phyloP scores from a whole-genome alignment of 2,888 invertebrate genomes.

The Epirrita christyi region DNA sequence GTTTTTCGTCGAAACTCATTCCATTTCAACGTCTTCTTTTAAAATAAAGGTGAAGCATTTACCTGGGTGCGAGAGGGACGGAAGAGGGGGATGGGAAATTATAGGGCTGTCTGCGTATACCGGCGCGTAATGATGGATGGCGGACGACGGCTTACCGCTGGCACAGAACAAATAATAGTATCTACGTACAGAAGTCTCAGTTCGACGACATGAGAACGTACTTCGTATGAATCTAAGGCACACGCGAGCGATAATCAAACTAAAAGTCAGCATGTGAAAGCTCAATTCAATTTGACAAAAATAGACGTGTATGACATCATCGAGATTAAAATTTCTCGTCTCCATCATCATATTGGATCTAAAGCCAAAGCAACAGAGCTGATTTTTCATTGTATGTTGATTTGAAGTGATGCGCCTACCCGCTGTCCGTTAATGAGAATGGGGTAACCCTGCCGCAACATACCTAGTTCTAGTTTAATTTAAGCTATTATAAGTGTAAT shows the following conservation, averaged over 20 bases:
- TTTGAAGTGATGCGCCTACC: conserved; percentile 1
- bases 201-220: not conserved
- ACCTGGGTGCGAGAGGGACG: conserved; percentile 45
- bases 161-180: conserved; percentile 42
- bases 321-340: no score
- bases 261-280: not conserved
- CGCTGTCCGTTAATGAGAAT: conserved; percentile 55
- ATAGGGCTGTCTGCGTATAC: conserved; percentile 73
- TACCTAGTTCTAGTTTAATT: conserved; percentile 49
- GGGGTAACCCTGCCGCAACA: conserved; percentile 64
- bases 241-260: not conserved
- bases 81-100: conserved; percentile 65
- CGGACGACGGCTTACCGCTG: conserved; percentile 49
- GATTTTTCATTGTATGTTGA: not conserved
- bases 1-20: conserved; percentile 70
- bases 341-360: not conserved
- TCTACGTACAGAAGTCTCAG: conserved; percentile 26
- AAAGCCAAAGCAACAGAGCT: not conserved
- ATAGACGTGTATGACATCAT: no score
- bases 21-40: conserved; percentile 68
- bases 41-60: conserved; percentile 59
- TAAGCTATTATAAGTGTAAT: conserved; percentile 41
- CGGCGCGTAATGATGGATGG: conserved; percentile 76
- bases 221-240: not conserved
- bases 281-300: not conserved